Conservation (phyloP, 2,888 invertebrate species). For the Caenorhabditis doughertyi region DNA sequence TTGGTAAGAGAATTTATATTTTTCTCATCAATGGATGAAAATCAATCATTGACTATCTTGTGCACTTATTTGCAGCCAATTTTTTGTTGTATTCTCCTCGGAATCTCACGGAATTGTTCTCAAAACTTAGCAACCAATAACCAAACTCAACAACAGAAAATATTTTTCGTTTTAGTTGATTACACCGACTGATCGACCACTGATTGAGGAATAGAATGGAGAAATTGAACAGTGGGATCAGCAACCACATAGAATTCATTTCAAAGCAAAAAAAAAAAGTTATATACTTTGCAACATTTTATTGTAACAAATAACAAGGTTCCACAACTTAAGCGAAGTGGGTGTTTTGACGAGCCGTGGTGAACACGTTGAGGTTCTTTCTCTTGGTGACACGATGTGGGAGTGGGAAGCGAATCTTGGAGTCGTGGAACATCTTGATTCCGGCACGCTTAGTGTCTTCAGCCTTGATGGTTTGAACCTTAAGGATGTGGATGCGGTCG, state of each 20-base stretch:
- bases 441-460: conserved; percentile 93
- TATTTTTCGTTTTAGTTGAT: too few relatives aligned
- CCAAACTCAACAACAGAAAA: too few relatives aligned
- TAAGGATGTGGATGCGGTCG: conserved; percentile 97
- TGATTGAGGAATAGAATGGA: background rate
- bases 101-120: too few relatives aligned
- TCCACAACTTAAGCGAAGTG: conserved; percentile 83
- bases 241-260: background rate
- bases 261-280: background rate
- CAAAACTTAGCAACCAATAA: too few relatives aligned
- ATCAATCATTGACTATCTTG: too few relatives aligned
- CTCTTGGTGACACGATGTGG: conserved; percentile 86
- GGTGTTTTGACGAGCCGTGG: conserved; percentile 85
- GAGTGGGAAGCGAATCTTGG: conserved; percentile 96
- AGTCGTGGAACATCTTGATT: conserved; percentile 98
- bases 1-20: too few relatives aligned
- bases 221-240: background rate
- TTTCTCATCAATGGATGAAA: too few relatives aligned
- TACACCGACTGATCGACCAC: too few relatives aligned
- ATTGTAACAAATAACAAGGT: conserved; percentile 73
- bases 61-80: too few relatives aligned
- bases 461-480: conserved; percentile 90
- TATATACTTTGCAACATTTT: conserved; percentile 65
- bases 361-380: conserved; percentile 85
- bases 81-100: too few relatives aligned